Percentiles rank a stretch among this genome's conserved stretches.
These are phyloP conservation scores for Ochotona princeps DNA, from an alignment of 2,113 vertebrate genomes.

Conservation along the genomic window DNA sequence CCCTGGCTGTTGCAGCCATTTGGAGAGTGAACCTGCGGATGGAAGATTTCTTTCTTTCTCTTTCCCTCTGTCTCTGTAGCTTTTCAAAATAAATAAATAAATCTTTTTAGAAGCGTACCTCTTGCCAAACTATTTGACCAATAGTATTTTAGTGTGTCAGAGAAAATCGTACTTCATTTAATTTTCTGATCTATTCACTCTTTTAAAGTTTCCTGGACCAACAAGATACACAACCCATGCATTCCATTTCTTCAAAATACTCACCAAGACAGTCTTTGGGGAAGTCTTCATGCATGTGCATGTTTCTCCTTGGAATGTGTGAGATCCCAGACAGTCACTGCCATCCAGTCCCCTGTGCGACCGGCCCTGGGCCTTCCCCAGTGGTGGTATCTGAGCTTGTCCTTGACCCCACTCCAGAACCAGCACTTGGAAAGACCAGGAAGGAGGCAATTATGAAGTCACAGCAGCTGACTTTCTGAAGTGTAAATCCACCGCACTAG, in stretches of 20 bases:
- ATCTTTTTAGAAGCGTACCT: neutral
- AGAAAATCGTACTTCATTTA: neutral
- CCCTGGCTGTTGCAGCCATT: too few species aligned
- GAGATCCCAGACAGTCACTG: neutral
- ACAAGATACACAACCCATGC: neutral
- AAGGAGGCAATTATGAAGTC: slow-evolving; percentile 76
- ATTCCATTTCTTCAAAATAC: neutral
- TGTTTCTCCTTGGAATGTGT: neutral
- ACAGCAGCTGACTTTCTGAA: slow-evolving; percentile 73
- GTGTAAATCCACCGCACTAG: slow-evolving; percentile 79
- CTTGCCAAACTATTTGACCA: slow-evolving; percentile 32
- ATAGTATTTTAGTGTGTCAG: slow-evolving; percentile 23
- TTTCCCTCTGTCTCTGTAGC: too few species aligned
- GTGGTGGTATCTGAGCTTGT: slow-evolving; percentile 44
- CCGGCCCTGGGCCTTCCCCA: neutral
- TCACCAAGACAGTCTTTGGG: neutral
- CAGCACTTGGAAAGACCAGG: slow-evolving; percentile 75
- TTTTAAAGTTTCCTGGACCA: neutral
- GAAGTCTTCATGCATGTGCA: neutral
- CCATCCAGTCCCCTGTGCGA: neutral
- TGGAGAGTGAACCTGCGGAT: too few species aligned
- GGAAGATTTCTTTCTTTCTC: too few species aligned
- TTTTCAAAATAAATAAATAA: too few species aligned
- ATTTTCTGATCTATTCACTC: slow-evolving; percentile 33
- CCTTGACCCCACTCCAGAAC: slow-evolving; percentile 68